phyloP scores from a whole-genome alignment of 2,888 invertebrate genomes.

The Ceramica pisi region DNA sequence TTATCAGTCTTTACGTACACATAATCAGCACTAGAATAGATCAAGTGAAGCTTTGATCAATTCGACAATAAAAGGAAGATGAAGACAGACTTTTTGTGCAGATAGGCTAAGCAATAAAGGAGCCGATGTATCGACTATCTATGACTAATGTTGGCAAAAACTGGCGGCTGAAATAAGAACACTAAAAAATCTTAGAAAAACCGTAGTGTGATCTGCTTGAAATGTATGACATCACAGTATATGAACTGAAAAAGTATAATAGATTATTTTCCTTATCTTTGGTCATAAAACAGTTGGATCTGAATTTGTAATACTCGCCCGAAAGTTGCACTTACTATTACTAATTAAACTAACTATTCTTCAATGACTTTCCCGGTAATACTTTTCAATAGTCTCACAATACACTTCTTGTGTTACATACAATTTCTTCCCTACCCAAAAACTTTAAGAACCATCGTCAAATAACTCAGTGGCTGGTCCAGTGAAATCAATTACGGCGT shows the following conservation, averaged over 20 bases:
- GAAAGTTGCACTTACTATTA: no score
- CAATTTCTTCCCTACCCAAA: constrained; percentile 28
- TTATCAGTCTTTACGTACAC: neutral
- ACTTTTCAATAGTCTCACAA: neutral
- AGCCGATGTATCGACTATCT: constrained; percentile 34
- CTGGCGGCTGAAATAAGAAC: constrained; percentile 34
- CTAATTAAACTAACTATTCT: no score
- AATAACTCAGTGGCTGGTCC: constrained; percentile 75
- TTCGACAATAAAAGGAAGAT: constrained; percentile 32
- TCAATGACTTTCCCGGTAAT: neutral
- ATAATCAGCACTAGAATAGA: neutral
- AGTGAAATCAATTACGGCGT: constrained; percentile 88
- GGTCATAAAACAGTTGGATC: neutral
- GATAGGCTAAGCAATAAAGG: constrained; percentile 37
- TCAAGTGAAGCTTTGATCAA: neutral
- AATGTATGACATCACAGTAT: constrained; percentile 14
- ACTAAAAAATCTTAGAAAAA: constrained; percentile 46
- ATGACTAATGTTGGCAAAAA: constrained; percentile 58
- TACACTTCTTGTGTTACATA: no score
- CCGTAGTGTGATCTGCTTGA: constrained; percentile 7
- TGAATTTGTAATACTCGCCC: neutral
- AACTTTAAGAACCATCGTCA: constrained; percentile 78
- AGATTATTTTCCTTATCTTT: constrained; percentile 9
- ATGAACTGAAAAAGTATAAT: neutral
- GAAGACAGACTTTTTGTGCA: constrained; percentile 23